These are phyloP conservation scores for Daboia siamensis DNA, from an alignment of 2,113 vertebrate species.

Conservation along the genomic window DNA sequence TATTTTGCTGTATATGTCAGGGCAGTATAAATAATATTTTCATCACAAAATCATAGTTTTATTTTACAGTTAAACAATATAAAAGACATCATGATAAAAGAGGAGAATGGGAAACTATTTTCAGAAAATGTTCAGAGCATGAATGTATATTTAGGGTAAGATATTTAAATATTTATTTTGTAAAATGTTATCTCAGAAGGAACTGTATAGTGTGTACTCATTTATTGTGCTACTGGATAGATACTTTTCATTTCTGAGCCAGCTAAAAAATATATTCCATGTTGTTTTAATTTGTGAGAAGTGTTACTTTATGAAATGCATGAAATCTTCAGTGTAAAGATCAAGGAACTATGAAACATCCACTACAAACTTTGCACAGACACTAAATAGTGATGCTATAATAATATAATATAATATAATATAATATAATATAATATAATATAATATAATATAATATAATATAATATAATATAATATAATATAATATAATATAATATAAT, in stretches of 20 bases:
- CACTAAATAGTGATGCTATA: not conserved
- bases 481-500: no score
- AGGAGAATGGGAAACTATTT: conserved; percentile 62
- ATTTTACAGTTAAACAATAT: conserved; percentile 73
- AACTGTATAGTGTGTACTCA: not conserved
- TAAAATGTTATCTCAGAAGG: not conserved
- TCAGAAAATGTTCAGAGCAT: conserved; percentile 80
- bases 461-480: no score
- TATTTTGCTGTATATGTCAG: not conserved
- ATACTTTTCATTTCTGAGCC: not conserved
- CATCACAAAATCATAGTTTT: not conserved
- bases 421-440: no score
- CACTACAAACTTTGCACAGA: not conserved
- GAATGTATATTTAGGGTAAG: conserved; percentile 83
- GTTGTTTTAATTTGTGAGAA: not conserved
- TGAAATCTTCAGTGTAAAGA: not conserved
- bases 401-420: no score
- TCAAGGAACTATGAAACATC: not conserved
- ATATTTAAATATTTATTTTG: conserved; percentile 16
- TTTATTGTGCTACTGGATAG: not conserved
- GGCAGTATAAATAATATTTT: not conserved
- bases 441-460: no score
- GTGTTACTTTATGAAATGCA: not conserved
- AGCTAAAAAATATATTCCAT: not conserved
- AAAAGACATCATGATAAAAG: conserved; percentile 65